phyloP scores from a whole-genome alignment of 2,797 vertebrate genomes.

The Sternarchorhynchus goeldii region DNA sequence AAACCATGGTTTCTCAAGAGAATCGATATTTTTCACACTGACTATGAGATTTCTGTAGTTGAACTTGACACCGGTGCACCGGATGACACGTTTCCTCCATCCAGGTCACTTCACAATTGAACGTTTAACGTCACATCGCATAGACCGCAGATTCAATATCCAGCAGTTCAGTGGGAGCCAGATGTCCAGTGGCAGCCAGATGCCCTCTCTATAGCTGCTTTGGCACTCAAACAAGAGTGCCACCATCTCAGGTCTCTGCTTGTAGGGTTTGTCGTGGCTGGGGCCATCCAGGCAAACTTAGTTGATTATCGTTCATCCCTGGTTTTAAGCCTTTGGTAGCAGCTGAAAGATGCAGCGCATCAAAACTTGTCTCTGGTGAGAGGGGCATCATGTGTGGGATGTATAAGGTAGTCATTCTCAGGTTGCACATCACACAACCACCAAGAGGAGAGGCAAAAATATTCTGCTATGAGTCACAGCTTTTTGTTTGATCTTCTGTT shows the following conservation, averaged over 20 bases:
- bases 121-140: too few relatives aligned
- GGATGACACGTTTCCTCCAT: background rate
- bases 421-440: background rate
- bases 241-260: background rate
- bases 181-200: too few relatives aligned
- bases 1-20: constrained; percentile 32
- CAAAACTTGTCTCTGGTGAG: background rate
- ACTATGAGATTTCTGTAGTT: background rate
- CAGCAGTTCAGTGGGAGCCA: too few relatives aligned
- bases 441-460: constrained; percentile 8
- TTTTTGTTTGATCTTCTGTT: background rate
- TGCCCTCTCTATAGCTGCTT: too few relatives aligned
- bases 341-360: background rate
- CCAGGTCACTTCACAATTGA: too few relatives aligned
- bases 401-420: constrained; percentile 7
- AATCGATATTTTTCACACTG: background rate
- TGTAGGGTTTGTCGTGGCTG: background rate
- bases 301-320: background rate
- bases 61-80: background rate
- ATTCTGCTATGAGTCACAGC: constrained; percentile 22
- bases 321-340: background rate
- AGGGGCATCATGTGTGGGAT: background rate
- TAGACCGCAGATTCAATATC: too few relatives aligned
- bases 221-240: too few relatives aligned
- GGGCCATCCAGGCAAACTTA: background rate